These are phyloP conservation scores for Dendroctonus ponderosae DNA, from an alignment of 1,140 invertebrate species.

Conservation along the genomic window DNA sequence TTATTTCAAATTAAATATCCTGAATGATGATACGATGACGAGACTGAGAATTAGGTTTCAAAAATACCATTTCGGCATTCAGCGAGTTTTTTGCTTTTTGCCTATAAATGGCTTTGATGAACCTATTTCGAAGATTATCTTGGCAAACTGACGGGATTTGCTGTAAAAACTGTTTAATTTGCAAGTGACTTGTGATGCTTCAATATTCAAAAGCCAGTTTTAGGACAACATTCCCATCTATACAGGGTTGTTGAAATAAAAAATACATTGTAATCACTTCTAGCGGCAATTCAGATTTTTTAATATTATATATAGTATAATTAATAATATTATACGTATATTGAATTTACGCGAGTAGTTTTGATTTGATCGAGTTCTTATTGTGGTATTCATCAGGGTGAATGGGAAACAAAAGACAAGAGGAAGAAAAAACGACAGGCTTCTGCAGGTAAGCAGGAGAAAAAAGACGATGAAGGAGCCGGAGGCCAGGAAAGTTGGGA, in stretches of 20 bases:
- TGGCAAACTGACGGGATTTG: slow-evolving; percentile 18
- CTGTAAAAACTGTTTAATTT: slow-evolving; percentile 1
- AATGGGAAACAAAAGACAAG: slow-evolving; percentile 78
- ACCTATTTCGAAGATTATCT: slow-evolving; percentile 4
- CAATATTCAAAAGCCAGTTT: not conserved
- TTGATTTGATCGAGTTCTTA: not conserved
- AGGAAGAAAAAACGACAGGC: slow-evolving; percentile 78
- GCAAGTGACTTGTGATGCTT: not conserved
- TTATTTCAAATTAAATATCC: not conserved
- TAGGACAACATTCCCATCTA: too few relatives aligned
- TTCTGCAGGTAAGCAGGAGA: slow-evolving; percentile 46
- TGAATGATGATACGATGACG: slow-evolving; percentile 27
- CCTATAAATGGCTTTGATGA: not conserved
- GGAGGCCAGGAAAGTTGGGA: slow-evolving; percentile 51
- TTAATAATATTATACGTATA: too few relatives aligned
- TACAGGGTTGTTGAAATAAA: too few relatives aligned
- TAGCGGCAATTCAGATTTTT: too few relatives aligned
- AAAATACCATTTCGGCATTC: slow-evolving; percentile 1
- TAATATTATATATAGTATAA: too few relatives aligned
- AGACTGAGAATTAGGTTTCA: slow-evolving; percentile 13
- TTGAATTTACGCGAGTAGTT: not conserved
- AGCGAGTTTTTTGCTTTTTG: slow-evolving; percentile 20
- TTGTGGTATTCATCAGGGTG: slow-evolving; percentile 56
- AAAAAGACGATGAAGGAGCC: slow-evolving; percentile 49
- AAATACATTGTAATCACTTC: too few relatives aligned